A percentile compares a stretch with the other conserved stretches of the same genome.
Evolutionary conservation across 2,888 invertebrate genomes (phyloP).

Genomic region (Cephus pygmeus): DNA sequence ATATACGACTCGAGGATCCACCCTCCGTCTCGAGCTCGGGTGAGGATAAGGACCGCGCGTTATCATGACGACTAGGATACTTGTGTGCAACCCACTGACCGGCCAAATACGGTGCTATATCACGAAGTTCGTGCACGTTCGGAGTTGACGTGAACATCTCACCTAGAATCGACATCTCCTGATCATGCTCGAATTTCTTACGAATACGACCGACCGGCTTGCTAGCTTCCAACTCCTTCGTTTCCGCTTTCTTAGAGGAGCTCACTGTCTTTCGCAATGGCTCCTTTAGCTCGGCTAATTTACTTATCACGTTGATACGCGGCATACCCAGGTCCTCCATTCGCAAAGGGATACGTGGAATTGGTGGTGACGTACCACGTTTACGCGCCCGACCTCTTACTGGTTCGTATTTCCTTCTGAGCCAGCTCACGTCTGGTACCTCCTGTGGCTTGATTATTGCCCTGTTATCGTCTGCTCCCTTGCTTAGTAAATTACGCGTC

Average conservation of each 20-base stretch:
- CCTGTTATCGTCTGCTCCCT: slow-evolving; percentile 67
- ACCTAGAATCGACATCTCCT: slow-evolving; percentile 73
- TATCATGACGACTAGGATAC: slow-evolving; percentile 78
- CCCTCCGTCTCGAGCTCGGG: slow-evolving; percentile 53
- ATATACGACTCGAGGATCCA: neutral
- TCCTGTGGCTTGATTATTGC: slow-evolving; percentile 67
- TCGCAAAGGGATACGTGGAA: slow-evolving; percentile 73
- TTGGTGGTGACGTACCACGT: slow-evolving; percentile 71
- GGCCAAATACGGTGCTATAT: slow-evolving; percentile 82
- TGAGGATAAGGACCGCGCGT: slow-evolving; percentile 73
- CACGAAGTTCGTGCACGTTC: slow-evolving; percentile 79
- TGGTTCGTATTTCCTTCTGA: slow-evolving; percentile 73
- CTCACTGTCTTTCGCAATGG: slow-evolving; percentile 25
- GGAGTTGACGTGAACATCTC: slow-evolving; percentile 86
- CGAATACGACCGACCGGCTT: slow-evolving; percentile 80
- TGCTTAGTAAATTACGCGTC: slow-evolving; percentile 70
- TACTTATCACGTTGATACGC: slow-evolving; percentile 90
- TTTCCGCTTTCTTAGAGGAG: slow-evolving; percentile 48
- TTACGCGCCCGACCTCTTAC: slow-evolving; percentile 68
- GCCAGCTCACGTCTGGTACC: slow-evolving; percentile 71
- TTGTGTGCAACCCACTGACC: slow-evolving; percentile 86
- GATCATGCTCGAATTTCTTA: slow-evolving; percentile 76
- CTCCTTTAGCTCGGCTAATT: slow-evolving; percentile 75
- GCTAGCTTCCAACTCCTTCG: slow-evolving; percentile 49
- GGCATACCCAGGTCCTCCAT: slow-evolving; percentile 84